These are phyloP conservation scores for Cephalopachus bancanus DNA, from an alignment of 2,797 vertebrate species.

Conservation along the genomic window DNA sequence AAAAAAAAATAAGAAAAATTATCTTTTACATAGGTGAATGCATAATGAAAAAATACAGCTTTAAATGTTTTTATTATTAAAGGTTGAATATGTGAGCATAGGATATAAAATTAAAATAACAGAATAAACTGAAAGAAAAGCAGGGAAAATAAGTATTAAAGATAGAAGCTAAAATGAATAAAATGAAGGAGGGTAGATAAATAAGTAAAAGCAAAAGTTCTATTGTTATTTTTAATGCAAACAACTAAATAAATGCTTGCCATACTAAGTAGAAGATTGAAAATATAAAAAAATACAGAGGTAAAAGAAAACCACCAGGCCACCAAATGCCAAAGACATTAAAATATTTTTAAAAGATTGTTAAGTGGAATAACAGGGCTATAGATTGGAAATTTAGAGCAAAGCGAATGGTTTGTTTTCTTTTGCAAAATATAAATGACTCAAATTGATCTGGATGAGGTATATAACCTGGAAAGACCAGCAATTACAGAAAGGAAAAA, in stretches of 20 bases:
- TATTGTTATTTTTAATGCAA: neutral
- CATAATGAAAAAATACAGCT: neutral
- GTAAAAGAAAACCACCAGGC: neutral
- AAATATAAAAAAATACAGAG: neutral
- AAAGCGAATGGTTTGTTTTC: neutral
- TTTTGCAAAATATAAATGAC: constrained; percentile 17
- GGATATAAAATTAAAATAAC: neutral
- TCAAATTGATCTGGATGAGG: neutral
- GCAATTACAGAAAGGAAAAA: neutral
- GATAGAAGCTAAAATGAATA: neutral
- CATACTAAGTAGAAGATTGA: neutral
- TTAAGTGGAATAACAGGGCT: neutral
- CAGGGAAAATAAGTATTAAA: neutral
- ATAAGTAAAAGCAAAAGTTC: neutral
- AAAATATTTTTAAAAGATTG: constrained; percentile 21
- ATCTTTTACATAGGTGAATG: neutral
- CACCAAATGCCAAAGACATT: neutral
- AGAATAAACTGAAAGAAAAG: neutral
- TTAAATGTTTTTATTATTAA: constrained; percentile 9
- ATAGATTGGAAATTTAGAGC: neutral
- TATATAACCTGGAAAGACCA: neutral
- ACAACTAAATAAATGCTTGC: neutral
- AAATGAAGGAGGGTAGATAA: neutral
- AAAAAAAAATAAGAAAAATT: too few species aligned
- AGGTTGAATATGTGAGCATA: neutral